phyloP scores from a whole-genome alignment of 2,888 invertebrate genomes.

The Xestia rhomboidea region DNA sequence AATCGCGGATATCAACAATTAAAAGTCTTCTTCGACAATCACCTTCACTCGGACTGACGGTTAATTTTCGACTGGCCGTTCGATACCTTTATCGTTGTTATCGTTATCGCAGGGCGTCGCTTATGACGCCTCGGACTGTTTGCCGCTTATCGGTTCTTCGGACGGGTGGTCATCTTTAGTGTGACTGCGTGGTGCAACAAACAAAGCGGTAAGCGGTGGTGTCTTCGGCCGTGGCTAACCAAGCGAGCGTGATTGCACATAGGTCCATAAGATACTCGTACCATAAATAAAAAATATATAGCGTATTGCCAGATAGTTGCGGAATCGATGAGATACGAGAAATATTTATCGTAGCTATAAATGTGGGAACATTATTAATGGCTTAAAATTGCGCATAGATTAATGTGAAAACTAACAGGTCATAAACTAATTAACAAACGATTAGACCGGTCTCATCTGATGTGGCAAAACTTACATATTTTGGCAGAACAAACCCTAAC shows the following conservation, averaged over 20 bases:
- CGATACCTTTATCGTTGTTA: constrained; percentile 84
- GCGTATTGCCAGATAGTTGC: neutral
- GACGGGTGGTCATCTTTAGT: constrained; percentile 83
- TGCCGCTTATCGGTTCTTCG: constrained; percentile 83
- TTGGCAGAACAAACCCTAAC: constrained; percentile 26
- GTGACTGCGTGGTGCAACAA: constrained; percentile 76
- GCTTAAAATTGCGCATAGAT: neutral
- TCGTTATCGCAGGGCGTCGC: constrained; percentile 81
- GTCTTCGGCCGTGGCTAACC: too few species aligned
- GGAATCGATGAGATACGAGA: neutral
- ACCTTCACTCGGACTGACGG: constrained; percentile 84
- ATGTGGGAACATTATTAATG: neutral
- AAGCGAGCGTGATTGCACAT: neutral
- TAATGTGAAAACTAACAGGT: constrained; percentile 10
- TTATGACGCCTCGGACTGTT: constrained; percentile 83
- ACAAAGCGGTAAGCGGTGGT: constrained; percentile 78
- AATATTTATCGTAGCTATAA: neutral
- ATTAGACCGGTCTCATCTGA: constrained; percentile 6
- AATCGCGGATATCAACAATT: constrained; percentile 76
- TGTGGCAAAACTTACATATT: constrained; percentile 18
- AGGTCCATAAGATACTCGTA: neutral
- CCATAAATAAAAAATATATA: neutral
- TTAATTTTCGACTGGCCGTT: constrained; percentile 80
- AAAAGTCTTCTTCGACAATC: constrained; percentile 81
- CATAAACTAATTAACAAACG: neutral